phyloP scores from a whole-genome alignment of 2,113 vertebrate species.

The Nematolebias whitei region DNA sequence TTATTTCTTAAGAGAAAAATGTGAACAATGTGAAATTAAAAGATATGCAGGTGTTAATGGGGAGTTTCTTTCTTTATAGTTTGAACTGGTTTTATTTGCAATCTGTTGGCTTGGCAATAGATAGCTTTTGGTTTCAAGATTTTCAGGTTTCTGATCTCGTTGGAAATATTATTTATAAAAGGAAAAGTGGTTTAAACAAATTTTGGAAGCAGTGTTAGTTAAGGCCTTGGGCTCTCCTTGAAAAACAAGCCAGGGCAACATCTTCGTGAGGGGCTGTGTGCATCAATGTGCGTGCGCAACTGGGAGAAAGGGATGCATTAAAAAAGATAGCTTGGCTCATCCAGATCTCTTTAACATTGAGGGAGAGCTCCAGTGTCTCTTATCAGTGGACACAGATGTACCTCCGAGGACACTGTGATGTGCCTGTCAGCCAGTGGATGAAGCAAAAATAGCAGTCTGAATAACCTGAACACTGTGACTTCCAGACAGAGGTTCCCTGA shows the following conservation, averaged over 20 bases:
- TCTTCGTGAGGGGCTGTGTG: not conserved
- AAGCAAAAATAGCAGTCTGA: conserved; percentile 14
- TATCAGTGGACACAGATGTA: conserved; percentile 60
- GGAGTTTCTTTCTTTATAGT: no score
- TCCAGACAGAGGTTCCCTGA: conserved; percentile 25
- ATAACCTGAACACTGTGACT: conserved; percentile 34
- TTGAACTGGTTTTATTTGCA: no score
- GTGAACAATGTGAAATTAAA: no score
- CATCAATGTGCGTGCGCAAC: not conserved
- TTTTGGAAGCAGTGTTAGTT: not conserved
- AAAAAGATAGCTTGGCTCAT: conserved; percentile 18
- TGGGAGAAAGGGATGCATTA: not conserved
- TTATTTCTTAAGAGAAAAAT: no score
- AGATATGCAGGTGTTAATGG: no score
- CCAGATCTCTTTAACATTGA: conserved; percentile 39
- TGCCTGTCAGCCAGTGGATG: conserved; percentile 25
- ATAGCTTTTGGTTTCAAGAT: no score
- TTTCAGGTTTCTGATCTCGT: no score
- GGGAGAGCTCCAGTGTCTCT: conserved; percentile 53
- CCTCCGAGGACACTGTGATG: conserved; percentile 43
- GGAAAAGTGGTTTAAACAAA: not conserved
- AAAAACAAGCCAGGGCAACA: not conserved
- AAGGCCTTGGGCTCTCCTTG: not conserved
- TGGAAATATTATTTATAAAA: not conserved
- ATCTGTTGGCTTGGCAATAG: no score